Evolutionary conservation across 2,888 invertebrate genomes (phyloP), one percentile per base, ranked within the genome.

Genomic region (Auanema freiburgensis): DNA sequence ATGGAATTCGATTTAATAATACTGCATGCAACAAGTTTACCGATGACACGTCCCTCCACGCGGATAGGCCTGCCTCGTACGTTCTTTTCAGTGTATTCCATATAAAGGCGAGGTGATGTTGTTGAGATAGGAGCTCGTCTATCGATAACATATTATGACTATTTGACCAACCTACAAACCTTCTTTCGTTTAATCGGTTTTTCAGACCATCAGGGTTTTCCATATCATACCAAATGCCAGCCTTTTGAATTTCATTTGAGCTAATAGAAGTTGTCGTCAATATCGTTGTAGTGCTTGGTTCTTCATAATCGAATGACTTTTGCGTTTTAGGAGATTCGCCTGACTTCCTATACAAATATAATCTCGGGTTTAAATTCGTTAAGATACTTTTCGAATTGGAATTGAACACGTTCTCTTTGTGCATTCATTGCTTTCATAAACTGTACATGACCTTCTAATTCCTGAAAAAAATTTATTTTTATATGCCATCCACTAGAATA

Each of bases 71-170:
- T 65, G 8, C 65, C 66, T 33, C 51, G 33, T 11, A 72, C 69
- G 53, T 77, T 77, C 11, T 67, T 59, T 57, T 55, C 65, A 0
- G 73, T 70, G 58, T 78, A 78, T 40, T 79, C 75, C 21, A 59
- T 52, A n/a, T 64, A 67, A 23, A 64, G 25, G 6, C 68, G 18
- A 14, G n/a, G 40, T 53, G 42, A 12, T 11, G 18, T 23, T 43
- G n/a, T 14, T 6, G 42, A 41, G 23, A 44, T 11, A 8, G 41
- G n/a, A 33, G n/a, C 18, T 1, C 25, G 25, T 54, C 54, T 14
- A 33, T 25, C 43, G 24, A 52, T 14, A 14, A 8, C 2, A n/a
- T 33, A 16, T 11, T 8, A 2, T 23, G 16, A 16, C 23, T n/a
- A 25, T n/a, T 56, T 56, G 21, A n/a, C n/a, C 3, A 49, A 12